phyloP scores from a whole-genome alignment of 2,113 vertebrate species.

The Phylloscopus trochiloides region DNA sequence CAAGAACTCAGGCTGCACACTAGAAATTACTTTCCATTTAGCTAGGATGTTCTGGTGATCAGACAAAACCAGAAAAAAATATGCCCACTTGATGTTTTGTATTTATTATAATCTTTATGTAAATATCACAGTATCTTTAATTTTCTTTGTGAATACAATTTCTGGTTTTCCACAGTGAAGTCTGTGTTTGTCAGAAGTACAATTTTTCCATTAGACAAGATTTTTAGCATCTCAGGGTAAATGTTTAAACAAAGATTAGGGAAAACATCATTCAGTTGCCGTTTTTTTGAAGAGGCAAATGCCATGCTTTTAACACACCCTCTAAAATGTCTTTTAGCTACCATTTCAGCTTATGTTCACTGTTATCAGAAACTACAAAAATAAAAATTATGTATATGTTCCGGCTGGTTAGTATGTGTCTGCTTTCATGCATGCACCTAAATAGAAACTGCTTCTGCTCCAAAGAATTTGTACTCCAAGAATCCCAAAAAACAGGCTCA shows the following conservation, averaged over 20 bases:
- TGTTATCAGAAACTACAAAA: slow-evolving; percentile 31
- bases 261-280: slow-evolving; percentile 1
- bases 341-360: background rate
- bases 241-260: slow-evolving; percentile 18
- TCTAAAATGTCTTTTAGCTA: background rate
- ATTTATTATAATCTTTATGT: slow-evolving; percentile 1
- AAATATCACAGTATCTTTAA: slow-evolving; percentile 39
- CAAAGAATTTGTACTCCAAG: slow-evolving; percentile 4
- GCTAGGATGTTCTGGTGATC: background rate
- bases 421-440: background rate
- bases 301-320: background rate
- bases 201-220: slow-evolving; percentile 36
- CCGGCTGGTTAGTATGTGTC: background rate
- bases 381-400: background rate
- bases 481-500: background rate
- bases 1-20: background rate
- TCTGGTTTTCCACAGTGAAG: slow-evolving; percentile 16
- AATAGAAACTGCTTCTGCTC: slow-evolving; percentile 19
- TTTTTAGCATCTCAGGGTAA: slow-evolving; percentile 40
- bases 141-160: slow-evolving; percentile 32
- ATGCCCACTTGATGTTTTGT: background rate
- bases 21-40: slow-evolving; percentile 41
- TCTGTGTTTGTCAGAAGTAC: slow-evolving; percentile 50
- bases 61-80: slow-evolving; percentile 1
- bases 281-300: slow-evolving; percentile 24